These are phyloP conservation scores for Anastrepha obliqua DNA, from an alignment of 1,140 invertebrate genomes.

Conservation along the genomic window DNA sequence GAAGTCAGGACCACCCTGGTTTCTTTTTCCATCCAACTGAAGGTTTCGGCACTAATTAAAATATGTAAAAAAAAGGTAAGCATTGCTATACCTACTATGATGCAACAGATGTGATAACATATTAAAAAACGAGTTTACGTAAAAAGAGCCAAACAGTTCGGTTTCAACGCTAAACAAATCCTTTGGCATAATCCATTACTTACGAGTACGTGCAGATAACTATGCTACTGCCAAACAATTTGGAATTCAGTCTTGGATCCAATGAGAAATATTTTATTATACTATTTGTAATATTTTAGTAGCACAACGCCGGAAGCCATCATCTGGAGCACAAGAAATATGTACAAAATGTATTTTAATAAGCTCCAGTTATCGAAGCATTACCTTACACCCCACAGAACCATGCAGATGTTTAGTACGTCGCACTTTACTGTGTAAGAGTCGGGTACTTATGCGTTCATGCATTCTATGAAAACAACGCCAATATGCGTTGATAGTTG, in stretches of 20 bases:
- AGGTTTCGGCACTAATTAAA: no score
- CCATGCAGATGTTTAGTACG: not conserved
- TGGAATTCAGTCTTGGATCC: not conserved
- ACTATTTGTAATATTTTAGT: not conserved
- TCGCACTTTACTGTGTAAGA: not conserved
- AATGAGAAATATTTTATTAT: not conserved
- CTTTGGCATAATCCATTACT: no score
- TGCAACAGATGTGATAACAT: no score
- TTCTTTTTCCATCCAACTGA: no score
- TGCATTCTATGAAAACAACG: not conserved
- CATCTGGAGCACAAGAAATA: not conserved
- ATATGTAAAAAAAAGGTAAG: no score
- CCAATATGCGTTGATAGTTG: constrained; percentile 7
- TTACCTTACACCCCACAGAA: not conserved
- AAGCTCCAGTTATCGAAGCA: not conserved
- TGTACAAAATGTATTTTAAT: constrained; percentile 23
- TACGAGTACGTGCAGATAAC: no score
- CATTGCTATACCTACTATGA: no score
- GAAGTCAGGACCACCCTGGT: no score
- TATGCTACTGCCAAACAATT: not conserved
- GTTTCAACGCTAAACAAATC: no score
- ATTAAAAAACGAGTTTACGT: no score
- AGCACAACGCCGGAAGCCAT: constrained; percentile 37
- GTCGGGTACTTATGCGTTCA: not conserved
- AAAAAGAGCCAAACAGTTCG: no score